Base-by-base conservation (phyloP, 2,888 invertebrate species). In the Dione vanillae region DNA sequence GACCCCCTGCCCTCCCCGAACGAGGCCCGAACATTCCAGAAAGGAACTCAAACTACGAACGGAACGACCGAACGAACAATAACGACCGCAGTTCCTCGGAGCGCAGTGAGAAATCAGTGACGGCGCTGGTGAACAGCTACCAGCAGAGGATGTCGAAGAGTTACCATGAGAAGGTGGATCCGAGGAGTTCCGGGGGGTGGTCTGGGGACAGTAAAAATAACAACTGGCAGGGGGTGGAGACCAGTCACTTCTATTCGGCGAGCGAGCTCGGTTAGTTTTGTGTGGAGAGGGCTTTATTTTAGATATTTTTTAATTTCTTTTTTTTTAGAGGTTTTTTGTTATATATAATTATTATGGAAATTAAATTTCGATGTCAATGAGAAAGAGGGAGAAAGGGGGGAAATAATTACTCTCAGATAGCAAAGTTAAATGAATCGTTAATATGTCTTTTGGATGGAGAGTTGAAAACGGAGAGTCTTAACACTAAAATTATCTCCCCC, bases 191-290 rank as follows among this genome's bases (percentile, higher is more conserved):
- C 27, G 65, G 49, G 7, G 72, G 70, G 35, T 69, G 71, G 54
- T 35, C 54, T 11, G 51, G 51, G 49, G 83, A 85, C 75, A 68
- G 68, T 14, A 67, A 72, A 78, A 77, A 80, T 74, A 74, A 80
- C 16, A 89, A 90, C 70, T 88, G 87, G 83, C 88, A 88, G 75
- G 83, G 77, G 52, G 85, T 85, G 61, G 90, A 90, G 73, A 87
- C 83, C 0, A 87, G 92, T 14, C 91, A 91, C 70, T 90, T 91
- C 80, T 93, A 93, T 77, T 82, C 90, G 3, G 84, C 91, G 41
- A 86, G 86, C 77, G 93, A 93, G 67, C 85, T 88, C 70, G 93
- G 93, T 93, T 83, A 92, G 93, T 91, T 64, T 40, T 43, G 20
- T 10, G 20, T 37, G 16, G 35, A 37, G 14, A n/a, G 27, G 9